phyloP scores from a whole-genome alignment of 2,888 invertebrate genomes.

The Mimumesa dahlbomi region DNA sequence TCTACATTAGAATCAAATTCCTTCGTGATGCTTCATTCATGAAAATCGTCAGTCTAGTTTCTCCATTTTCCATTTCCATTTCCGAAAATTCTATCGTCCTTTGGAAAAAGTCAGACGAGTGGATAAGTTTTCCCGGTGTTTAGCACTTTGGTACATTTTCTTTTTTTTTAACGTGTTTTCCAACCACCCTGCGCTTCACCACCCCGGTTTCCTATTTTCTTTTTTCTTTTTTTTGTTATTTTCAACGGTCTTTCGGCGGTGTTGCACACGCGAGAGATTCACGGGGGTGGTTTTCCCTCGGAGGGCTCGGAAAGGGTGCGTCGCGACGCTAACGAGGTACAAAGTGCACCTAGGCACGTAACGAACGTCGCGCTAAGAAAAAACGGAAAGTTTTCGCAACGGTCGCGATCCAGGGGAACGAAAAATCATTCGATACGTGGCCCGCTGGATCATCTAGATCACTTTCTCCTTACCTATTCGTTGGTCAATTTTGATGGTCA shows the following conservation, averaged over 20 bases:
- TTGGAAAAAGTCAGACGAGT: slow-evolving; percentile 23
- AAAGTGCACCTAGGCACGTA: slow-evolving; percentile 53
- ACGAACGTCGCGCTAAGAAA: slow-evolving; percentile 48
- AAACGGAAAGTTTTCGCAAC: neutral
- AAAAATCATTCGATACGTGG: neutral
- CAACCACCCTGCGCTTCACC: too few species aligned
- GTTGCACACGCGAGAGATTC: slow-evolving; percentile 31
- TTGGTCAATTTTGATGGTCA: too few species aligned
- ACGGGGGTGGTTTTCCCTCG: slow-evolving; percentile 10
- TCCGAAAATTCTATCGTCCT: slow-evolving; percentile 37
- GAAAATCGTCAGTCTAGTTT: too few species aligned
- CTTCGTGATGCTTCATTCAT: too few species aligned
- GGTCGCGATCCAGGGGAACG: neutral
- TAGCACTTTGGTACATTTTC: slow-evolving; percentile 25
- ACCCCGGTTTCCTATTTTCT: too few species aligned
- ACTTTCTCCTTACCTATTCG: too few species aligned
- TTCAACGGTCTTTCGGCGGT: neutral
- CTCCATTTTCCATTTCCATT: slow-evolving; percentile 20
- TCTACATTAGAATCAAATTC: too few species aligned
- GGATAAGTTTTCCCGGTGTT: slow-evolving; percentile 31
- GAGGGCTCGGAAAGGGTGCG: slow-evolving; percentile 43
- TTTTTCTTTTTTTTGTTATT: neutral
- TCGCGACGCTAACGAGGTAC: slow-evolving; percentile 51
- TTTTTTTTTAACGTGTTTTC: slow-evolving; percentile 13
- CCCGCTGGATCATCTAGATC: too few species aligned